Evolutionary conservation across 2,797 vertebrate species (phyloP), one percentile per base, ranked within the genome.

Genomic region (Rhinophrynus dorsalis): DNA sequence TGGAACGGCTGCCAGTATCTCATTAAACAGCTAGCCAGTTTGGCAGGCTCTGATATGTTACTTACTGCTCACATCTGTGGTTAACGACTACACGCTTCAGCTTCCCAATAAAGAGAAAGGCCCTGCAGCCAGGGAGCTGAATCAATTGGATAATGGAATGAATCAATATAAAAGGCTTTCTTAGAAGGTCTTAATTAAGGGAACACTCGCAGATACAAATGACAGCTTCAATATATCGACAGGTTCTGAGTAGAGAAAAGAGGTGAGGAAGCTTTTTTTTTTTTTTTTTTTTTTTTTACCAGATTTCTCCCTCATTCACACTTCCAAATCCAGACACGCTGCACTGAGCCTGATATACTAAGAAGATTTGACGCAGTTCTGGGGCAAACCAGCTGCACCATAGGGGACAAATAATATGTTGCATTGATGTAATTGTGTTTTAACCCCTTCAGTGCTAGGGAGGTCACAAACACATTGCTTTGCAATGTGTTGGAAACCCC

Each of bases 131-230:
- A 86, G 82, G 85, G 79, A 79, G 81, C 80, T 83, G 85, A 86
- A 94, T 97, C 94, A 85, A 96, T 95, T 90, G 81, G 84, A 82
- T 87, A 89, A 92, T 91, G 89, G 87, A 93, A 92, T 78, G 83
- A 89, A 91, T 97, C 95, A 89, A 94, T 97, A 91, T 85, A 86
- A 96, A 94, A 86, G 93, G 96, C 95, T 93, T 92, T 90, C 89
- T 90, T 90, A 92, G 91, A 90, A 92, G 88, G 89, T 96, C 94
- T 96, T 97, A 94, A 96, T 96, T 96, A 96, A 93, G 94, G 91
- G 91, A 95, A 95, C 91, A 92, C 92, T 95, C 91, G 92, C 92
- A 93, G 91, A 96, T 92, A 94, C 91, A 94, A 96, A 95, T 86
- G 88, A 93, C 92, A 92, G 91, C 89, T 93, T 90, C 86, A 91